Evolutionary conservation across 2,113 vertebrate species (phyloP).

Genomic region (Stercorarius parasiticus): DNA sequence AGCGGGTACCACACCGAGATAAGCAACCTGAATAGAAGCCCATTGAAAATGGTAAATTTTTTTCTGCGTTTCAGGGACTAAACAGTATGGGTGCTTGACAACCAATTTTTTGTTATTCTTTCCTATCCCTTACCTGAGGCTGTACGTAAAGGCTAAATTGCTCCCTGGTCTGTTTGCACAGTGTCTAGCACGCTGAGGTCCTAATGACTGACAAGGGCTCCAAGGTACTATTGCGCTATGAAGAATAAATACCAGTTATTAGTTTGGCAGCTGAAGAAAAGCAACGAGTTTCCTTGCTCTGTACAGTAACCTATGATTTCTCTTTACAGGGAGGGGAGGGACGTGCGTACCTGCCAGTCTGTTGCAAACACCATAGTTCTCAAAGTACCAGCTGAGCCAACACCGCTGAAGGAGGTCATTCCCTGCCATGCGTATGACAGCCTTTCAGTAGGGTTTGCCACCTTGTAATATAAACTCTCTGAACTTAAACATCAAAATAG

Average conservation of each 20-base stretch:
- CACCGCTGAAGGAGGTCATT: accelerated
- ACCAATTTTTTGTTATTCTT: not conserved
- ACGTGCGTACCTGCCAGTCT: accelerated
- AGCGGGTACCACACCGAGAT: not conserved
- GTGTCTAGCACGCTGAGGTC: not conserved
- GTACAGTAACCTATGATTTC: not conserved
- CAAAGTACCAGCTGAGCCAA: not conserved
- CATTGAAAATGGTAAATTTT: not conserved
- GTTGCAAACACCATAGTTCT: not conserved
- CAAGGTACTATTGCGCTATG: not conserved
- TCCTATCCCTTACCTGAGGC: not conserved
- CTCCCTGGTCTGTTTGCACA: not conserved
- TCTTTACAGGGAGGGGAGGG: not conserved
- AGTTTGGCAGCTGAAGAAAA: not conserved
- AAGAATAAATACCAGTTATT: not conserved
- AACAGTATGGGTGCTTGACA: not conserved
- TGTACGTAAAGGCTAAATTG: not conserved
- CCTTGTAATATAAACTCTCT: not conserved
- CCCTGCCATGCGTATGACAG: not conserved
- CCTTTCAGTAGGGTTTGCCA: not conserved
- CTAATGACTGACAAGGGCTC: not conserved
- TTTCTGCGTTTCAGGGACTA: not conserved
- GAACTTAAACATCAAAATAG: not conserved
- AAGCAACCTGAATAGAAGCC: not conserved
- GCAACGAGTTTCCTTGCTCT: not conserved